Percentiles rank a stretch among this genome's conserved stretches.
Conservation (phyloP, 2,797 vertebrate species). For the Capromys pilorides region DNA sequence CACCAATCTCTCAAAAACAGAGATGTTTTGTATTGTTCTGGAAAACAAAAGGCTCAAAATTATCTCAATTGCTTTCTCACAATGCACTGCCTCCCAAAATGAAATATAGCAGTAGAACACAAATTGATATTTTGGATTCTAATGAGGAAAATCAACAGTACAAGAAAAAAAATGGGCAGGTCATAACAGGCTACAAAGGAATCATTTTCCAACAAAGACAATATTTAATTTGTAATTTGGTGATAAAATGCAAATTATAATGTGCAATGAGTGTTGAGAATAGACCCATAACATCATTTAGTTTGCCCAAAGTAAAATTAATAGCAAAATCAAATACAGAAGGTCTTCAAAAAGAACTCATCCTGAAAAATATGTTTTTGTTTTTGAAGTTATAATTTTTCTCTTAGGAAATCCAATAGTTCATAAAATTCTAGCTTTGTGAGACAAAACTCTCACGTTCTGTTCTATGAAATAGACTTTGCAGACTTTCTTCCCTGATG, state of each 20-base stretch:
- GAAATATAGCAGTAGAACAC: not conserved
- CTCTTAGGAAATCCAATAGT: conserved; percentile 65
- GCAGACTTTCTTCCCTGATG: accelerated
- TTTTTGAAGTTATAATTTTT: conserved; percentile 55
- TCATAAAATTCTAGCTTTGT: not conserved
- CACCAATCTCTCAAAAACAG: not conserved
- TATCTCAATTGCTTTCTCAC: not conserved
- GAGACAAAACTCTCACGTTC: not conserved
- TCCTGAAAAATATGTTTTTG: conserved; percentile 56
- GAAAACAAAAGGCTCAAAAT: not conserved
- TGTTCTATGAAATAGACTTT: not conserved
- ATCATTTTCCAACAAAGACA: conserved; percentile 38
- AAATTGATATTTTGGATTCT: conserved; percentile 4
- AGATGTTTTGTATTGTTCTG: not conserved
- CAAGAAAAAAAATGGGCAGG: not conserved
- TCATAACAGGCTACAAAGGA: not conserved
- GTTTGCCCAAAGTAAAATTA: conserved; percentile 65
- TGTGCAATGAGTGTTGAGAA: conserved; percentile 1
- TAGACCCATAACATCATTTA: conserved; percentile 15
- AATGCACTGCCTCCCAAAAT: not conserved
- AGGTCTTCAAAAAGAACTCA: conserved; percentile 61
- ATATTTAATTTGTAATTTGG: conserved; percentile 62
- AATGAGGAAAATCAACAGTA: conserved; percentile 14
- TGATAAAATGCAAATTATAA: conserved; percentile 60
- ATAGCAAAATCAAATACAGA: conserved; percentile 60